Percentiles rank a stretch among this genome's conserved stretches.
Conservation (phyloP, 2,888 invertebrate species). For the Drosophila planitibia region DNA sequence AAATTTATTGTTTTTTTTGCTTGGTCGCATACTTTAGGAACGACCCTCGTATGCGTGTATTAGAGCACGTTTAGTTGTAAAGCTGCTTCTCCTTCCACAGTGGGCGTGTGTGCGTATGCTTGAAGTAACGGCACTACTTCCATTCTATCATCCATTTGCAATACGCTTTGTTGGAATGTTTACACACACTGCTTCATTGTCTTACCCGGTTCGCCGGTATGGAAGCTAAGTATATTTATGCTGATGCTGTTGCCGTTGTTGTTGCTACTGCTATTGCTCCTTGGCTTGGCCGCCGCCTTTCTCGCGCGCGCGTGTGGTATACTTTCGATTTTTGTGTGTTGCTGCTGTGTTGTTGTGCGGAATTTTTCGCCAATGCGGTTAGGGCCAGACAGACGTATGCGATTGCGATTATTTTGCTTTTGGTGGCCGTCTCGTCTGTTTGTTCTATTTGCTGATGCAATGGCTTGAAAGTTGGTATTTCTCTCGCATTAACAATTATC, state of each 20-base stretch:
- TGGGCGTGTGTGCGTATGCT: background rate
- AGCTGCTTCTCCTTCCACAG: slow-evolving; percentile 22
- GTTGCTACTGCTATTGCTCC: slow-evolving; percentile 6
- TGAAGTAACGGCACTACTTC: slow-evolving; percentile 25
- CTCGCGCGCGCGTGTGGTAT: slow-evolving; percentile 37
- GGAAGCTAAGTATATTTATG: slow-evolving; percentile 6
- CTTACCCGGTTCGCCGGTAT: slow-evolving; percentile 52
- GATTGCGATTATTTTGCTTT: slow-evolving; percentile 32
- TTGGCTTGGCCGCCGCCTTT: slow-evolving; percentile 28
- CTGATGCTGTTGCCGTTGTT: background rate
- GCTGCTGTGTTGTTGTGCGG: slow-evolving; percentile 52
- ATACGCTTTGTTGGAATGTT: slow-evolving; percentile 20
- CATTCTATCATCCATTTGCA: slow-evolving; percentile 13
- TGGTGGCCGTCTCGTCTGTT: slow-evolving; percentile 11
- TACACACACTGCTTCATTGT: slow-evolving; percentile 26
- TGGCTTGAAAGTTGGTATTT: slow-evolving; percentile 16
- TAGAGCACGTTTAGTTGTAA: slow-evolving; percentile 16
- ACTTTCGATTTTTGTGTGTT: slow-evolving; percentile 51
- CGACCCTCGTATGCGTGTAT: slow-evolving; percentile 6
- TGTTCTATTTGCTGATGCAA: slow-evolving; percentile 3
- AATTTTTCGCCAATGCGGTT: slow-evolving; percentile 68
- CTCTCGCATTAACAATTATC: slow-evolving; percentile 27
- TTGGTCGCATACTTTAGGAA: slow-evolving; percentile 2
- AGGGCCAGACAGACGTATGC: slow-evolving; percentile 52
- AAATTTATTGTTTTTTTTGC: background rate